Evolutionary conservation across 2,797 vertebrate genomes (phyloP), one percentile per base, ranked within the genome.

Genomic region (Chanos chanos): DNA sequence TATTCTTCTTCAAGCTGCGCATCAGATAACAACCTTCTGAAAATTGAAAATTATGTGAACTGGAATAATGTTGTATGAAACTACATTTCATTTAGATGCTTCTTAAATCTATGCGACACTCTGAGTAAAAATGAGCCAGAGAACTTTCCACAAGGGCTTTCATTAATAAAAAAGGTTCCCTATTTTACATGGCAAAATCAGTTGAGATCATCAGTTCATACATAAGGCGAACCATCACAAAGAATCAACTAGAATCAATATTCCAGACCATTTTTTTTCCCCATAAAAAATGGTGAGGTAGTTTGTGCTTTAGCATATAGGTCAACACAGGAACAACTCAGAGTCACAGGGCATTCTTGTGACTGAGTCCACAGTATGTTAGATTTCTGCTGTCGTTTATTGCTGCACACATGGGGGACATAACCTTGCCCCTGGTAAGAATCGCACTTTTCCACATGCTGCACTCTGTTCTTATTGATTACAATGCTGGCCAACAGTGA

Each of bases 381-480:
- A 1, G 13, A 24, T 12, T n/a, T n/a, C 24, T n/a, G 19, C 25
- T 47, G 27, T 5, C 47, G 4, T 10, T 31, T 47, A 10, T 47
- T 9, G 19, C 12, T 30, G 13, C n/a, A 7, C 6, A 25, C 25
- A 55, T 36, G 34, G 33, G 55, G 16, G 43, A 12, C 22, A 10
- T 39, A 61, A 73, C 41, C 59, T 68, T 61, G 73, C 48, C 57
- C 19, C 25, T 9, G 31, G 59, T 24, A 41, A 56, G n/a, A 64
- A 54, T 19, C 15, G 61, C 22, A 31, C 43, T 37, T 33, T 9
- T 5, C 39, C n/a, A 36, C 36, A 39, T 13, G 13, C 13, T 33
- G 34, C 55, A 25, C 10, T 52, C 15, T 6, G 30, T n/a, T n/a
- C n/a, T n/a, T 3, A 54, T 34, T 2, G 59, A 64, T 64, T 7